Evolutionary conservation across 2,113 vertebrate species (phyloP).

Genomic region (Oxygymnocypris stewartii): DNA sequence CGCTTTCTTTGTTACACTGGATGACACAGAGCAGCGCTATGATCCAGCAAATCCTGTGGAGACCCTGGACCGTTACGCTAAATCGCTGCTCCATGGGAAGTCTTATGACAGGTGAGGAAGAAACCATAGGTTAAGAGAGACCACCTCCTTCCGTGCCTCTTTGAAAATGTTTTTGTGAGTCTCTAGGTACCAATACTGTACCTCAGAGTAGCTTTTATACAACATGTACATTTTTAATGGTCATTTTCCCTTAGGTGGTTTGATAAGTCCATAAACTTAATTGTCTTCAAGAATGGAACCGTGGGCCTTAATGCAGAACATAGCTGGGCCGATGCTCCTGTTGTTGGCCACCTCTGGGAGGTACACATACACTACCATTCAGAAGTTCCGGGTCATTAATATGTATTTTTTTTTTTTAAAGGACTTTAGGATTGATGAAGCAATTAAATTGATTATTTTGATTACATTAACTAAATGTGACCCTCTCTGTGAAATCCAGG

Average conservation of each 20-base stretch:
- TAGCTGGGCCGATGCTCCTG: conserved; percentile 96
- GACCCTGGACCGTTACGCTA: conserved; percentile 86
- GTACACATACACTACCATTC: conserved; percentile 64
- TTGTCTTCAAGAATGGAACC: conserved; percentile 90
- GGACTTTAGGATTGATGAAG: background rate
- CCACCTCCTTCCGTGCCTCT: background rate
- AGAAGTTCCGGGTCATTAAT: background rate
- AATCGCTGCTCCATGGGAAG: conserved; percentile 90
- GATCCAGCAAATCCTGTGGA: conserved; percentile 71
- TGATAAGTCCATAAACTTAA: conserved; percentile 90
- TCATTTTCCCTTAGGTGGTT: conserved; percentile 85
- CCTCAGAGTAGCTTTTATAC: background rate
- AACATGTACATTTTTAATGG: background rate
- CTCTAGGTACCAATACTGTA: background rate
- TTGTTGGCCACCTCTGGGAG: conserved; percentile 95
- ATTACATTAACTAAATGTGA: background rate
- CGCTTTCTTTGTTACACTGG: conserved; percentile 90
- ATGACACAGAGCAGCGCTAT: conserved; percentile 82
- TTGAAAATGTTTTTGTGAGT: background rate
- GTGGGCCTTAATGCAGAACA: conserved; percentile 94
- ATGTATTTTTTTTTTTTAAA: background rate
- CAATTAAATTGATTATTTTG: background rate
- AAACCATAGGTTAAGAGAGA: conserved; percentile 10
- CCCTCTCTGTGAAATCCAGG: too few species aligned
- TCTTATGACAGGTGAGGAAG: conserved; percentile 87